Evolutionary conservation across 2,113 vertebrate genomes (phyloP).

Genomic region (Clarias gariepinus): DNA sequence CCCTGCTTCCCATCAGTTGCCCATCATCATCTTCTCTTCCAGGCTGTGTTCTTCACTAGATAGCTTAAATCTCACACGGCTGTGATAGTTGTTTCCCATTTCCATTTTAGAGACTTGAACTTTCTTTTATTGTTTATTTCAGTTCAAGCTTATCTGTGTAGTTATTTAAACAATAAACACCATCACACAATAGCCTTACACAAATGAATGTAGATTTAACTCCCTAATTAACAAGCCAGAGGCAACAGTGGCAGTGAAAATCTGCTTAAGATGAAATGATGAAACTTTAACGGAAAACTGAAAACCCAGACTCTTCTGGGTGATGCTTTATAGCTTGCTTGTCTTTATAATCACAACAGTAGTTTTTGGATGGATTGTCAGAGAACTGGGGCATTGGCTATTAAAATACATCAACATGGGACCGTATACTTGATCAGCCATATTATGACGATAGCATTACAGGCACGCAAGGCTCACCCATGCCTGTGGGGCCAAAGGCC

Average conservation of each 20-base stretch:
- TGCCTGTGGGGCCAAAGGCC: too few relatives aligned
- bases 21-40: background rate
- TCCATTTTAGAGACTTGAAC: too few relatives aligned
- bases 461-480: too few relatives aligned
- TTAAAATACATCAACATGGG: too few relatives aligned
- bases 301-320: too few relatives aligned
- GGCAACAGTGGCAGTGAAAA: background rate
- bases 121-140: background rate
- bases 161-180: background rate
- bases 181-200: background rate
- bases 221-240: background rate
- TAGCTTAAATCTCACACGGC: background rate
- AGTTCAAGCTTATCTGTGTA: background rate
- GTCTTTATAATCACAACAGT: background rate
- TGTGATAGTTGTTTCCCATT: too few relatives aligned
- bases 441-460: too few relatives aligned
- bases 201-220: background rate
- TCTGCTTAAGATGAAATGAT: background rate
- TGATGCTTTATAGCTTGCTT: too few relatives aligned
- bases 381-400: too few relatives aligned
- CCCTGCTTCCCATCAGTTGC: background rate
- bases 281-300: too few relatives aligned
- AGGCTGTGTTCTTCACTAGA: slow-evolving; percentile 2
- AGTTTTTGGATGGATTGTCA: background rate
- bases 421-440: too few relatives aligned